Evolutionary conservation across 2,888 invertebrate genomes (phyloP).

Genomic region (Ceraclea dissimilis): DNA sequence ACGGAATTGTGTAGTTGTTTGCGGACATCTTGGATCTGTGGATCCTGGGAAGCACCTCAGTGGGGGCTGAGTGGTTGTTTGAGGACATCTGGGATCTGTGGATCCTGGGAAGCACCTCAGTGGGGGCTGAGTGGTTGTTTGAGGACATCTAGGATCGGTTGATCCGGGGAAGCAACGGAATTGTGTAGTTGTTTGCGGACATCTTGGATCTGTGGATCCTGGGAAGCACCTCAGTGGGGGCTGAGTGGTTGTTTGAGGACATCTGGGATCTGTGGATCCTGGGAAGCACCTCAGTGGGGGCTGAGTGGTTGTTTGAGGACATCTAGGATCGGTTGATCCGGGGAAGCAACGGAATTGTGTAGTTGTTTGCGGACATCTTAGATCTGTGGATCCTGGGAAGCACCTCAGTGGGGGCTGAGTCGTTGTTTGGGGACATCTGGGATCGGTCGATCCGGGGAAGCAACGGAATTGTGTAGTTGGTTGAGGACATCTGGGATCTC

Average conservation of each 20-base stretch:
- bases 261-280: conserved; percentile 29
- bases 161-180: conserved; percentile 30
- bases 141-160: conserved; percentile 28
- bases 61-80: conserved; percentile 27
- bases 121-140: conserved; percentile 21
- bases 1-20: conserved; percentile 24
- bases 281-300: conserved; percentile 20
- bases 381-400: conserved; percentile 27
- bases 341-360: conserved; percentile 27
- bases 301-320: conserved; percentile 24
- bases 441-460: conserved; percentile 32
- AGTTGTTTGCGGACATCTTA: conserved; percentile 29
- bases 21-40: conserved; percentile 30
- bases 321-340: conserved; percentile 30
- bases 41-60: conserved; percentile 22
- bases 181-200: conserved; percentile 27
- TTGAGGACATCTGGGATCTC: conserved; percentile 32
- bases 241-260: conserved; percentile 26
- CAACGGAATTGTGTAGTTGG: conserved; percentile 30
- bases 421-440: conserved; percentile 27
- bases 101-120: conserved; percentile 35
- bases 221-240: conserved; percentile 33
- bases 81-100: conserved; percentile 33
- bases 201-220: conserved; percentile 32
- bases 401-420: background rate